These are phyloP conservation scores for Platorchestia sp. DNA, from an alignment of 1,140 invertebrate species.

Conservation along the genomic window DNA sequence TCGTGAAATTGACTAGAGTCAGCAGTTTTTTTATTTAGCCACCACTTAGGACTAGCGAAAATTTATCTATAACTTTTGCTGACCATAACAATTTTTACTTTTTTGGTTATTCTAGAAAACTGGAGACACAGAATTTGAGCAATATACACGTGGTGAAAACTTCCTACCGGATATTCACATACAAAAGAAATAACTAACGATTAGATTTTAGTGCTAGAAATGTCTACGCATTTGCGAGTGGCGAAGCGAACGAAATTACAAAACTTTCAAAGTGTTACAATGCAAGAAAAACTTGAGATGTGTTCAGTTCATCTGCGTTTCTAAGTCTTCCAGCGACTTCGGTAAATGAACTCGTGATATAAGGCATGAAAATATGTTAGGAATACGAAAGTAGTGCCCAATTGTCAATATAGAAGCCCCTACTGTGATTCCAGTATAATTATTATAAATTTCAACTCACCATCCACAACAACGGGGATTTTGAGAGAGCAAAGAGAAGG, in stretches of 20 bases:
- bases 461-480: too few relatives aligned
- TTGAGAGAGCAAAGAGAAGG: too few relatives aligned
- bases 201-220: neutral
- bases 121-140: neutral
- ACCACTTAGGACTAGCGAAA: neutral
- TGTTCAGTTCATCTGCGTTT: neutral
- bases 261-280: too few relatives aligned
- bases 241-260: too few relatives aligned
- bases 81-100: neutral
- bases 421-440: neutral
- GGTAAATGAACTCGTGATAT: neutral
- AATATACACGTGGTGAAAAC: neutral
- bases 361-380: neutral
- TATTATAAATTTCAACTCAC: too few relatives aligned
- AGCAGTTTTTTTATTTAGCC: neutral
- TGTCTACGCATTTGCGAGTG: too few relatives aligned
- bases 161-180: neutral
- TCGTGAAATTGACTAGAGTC: neutral
- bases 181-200: neutral
- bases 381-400: neutral
- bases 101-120: neutral
- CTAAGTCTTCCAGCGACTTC: neutral
- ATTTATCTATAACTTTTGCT: neutral
- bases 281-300: too few relatives aligned
- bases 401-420: neutral